Evolutionary conservation across 2,888 invertebrate genomes (phyloP).

Genomic region (Nomada goodeniana): DNA sequence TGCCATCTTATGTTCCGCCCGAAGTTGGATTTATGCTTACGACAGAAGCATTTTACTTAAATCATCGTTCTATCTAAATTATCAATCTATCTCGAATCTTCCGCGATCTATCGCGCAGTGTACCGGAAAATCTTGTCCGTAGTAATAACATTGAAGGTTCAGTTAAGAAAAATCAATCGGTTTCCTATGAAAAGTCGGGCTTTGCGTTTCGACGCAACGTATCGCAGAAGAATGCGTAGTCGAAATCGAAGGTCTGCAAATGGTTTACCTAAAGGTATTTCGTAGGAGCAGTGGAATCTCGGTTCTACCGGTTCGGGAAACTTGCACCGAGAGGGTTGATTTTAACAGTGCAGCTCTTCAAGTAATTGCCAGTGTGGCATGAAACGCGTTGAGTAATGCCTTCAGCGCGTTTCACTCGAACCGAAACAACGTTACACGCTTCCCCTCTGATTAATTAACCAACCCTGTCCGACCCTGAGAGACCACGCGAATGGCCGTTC

Average conservation of each 20-base stretch:
- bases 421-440: slow-evolving; percentile 20
- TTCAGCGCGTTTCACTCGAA: slow-evolving; percentile 12
- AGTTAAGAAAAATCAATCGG: too few relatives aligned
- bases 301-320: slow-evolving; percentile 3
- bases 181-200: too few relatives aligned
- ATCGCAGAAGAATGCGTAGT: too few relatives aligned
- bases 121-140: too few relatives aligned
- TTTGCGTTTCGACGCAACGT: too few relatives aligned
- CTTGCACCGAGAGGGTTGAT: slow-evolving; percentile 12
- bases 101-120: too few relatives aligned
- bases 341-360: slow-evolving; percentile 14
- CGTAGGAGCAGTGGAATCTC: neutral
- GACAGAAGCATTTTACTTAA: too few relatives aligned
- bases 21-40: too few relatives aligned
- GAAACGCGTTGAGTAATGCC: slow-evolving; percentile 22
- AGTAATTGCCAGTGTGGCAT: neutral
- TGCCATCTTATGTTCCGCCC: too few relatives aligned
- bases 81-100: too few relatives aligned
- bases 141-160: too few relatives aligned
- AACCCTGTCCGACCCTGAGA: neutral
- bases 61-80: too few relatives aligned
- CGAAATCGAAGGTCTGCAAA: neutral
- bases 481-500: neutral
- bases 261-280: neutral
- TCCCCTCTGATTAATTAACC: slow-evolving; percentile 3